A percentile compares a stretch with the other conserved stretches of the same genome.
phyloP scores from a whole-genome alignment of 2,888 invertebrate species.

The Drosophila maculinotata region DNA sequence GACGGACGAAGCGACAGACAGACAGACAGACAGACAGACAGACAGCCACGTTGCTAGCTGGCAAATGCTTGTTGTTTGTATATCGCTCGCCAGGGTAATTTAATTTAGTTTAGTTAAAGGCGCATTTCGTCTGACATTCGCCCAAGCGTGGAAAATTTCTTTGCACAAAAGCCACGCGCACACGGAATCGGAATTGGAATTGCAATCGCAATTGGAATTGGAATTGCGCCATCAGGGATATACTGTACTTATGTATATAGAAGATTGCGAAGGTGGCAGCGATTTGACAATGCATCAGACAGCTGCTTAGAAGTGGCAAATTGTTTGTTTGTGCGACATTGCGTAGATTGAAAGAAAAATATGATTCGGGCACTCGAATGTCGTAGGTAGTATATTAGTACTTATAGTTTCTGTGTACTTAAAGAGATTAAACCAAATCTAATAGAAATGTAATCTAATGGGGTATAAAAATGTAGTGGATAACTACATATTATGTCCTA shows the following conservation, averaged over 20 bases:
- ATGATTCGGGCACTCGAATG: too few relatives aligned
- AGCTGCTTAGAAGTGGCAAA: constrained; percentile 13
- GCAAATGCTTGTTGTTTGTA: constrained; percentile 35
- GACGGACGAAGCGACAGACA: constrained; percentile 23
- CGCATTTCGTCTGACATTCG: constrained; percentile 49
- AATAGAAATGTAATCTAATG: too few relatives aligned
- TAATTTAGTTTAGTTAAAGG: constrained; percentile 72
- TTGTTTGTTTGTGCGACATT: neutral
- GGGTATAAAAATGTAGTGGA: too few relatives aligned
- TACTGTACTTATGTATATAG: neutral
- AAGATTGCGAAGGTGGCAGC: constrained; percentile 20
- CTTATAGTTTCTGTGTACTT: too few relatives aligned
- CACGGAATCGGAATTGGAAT: constrained; percentile 32
- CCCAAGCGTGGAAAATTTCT: constrained; percentile 55
- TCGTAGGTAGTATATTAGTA: too few relatives aligned
- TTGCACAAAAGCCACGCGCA: constrained; percentile 43
- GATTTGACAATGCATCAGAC: constrained; percentile 20
- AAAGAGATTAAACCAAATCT: too few relatives aligned
- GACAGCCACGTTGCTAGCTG: constrained; percentile 17
- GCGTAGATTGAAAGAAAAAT: neutral
- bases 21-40: constrained; percentile 15
- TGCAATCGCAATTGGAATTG: constrained; percentile 51
- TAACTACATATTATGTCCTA: too few relatives aligned
- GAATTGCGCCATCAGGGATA: constrained; percentile 21
- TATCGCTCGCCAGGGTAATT: constrained; percentile 47